Conservation (phyloP, 2,113 vertebrate species). For the Oceanodroma tethys region DNA sequence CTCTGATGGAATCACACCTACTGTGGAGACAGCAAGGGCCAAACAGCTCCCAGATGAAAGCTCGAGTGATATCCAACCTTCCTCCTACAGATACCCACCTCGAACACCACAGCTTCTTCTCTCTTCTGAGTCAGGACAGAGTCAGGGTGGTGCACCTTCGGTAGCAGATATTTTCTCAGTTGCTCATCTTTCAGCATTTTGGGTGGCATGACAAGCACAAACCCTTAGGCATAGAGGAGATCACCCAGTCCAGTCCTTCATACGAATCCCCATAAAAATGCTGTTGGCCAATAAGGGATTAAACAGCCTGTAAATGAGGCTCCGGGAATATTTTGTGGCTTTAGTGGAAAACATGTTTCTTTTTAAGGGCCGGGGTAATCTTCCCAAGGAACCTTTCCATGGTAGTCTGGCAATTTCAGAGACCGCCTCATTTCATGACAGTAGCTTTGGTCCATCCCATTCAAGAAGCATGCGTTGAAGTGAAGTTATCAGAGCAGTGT, state of each 20-base stretch:
- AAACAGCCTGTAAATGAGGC: not conserved
- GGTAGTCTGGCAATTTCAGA: not conserved
- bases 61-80: accelerated
- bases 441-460: not conserved
- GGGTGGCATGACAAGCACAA: not conserved
- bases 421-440: accelerated
- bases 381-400: not conserved
- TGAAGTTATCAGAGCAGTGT: not conserved
- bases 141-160: accelerated
- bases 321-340: not conserved
- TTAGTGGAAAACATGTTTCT: not conserved
- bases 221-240: not conserved
- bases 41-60: not conserved
- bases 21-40: not conserved
- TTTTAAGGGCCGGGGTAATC: not conserved
- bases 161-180: not conserved
- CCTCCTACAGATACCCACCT: accelerated
- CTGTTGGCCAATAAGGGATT: not conserved
- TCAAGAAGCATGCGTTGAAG: not conserved
- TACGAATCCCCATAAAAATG: not conserved
- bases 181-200: not conserved
- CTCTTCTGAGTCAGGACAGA: not conserved
- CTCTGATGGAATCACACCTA: not conserved
- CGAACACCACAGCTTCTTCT: not conserved
- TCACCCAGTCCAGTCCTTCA: not conserved